Evolutionary conservation across 2,113 vertebrate species (phyloP), one percentile per base, ranked within the genome.

Genomic region (Microcebus jonahi): DNA sequence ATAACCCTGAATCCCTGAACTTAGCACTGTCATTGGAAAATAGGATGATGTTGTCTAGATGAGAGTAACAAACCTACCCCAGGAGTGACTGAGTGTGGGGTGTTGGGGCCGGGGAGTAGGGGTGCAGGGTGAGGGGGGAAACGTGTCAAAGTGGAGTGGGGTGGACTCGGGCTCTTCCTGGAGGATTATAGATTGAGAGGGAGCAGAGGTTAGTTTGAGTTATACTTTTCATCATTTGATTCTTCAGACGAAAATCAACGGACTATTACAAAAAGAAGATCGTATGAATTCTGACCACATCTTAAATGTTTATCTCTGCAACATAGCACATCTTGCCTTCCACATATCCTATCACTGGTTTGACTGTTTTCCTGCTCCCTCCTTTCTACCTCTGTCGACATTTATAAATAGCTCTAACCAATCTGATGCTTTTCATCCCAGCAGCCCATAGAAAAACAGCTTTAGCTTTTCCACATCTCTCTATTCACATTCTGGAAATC

Each of bases 1-100:
- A 73, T 55, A 82, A 63, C 25, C 84, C 34, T 90, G 13, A 76
- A 59, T 48, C 21, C 55, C 36, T 68, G 45, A 91, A 95, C 65
- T 92, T 75, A 88, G 76, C 25, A 59, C 27, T 61, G 6, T 80
- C 79, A 59, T 8, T 81, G 9, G 59, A 17, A 91, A 91, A 59
- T 13, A 73, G 29, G 20, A 84, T 85, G 53, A 53, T 39, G 53
- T 18, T 65, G 20, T 92, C 53, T 68, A 20, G 34, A 71, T 29
- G 14, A 83, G 63, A 55, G 68, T 42, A 25, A 14, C 5, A 12
- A 57, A 59, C 25, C 83, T 55, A 17, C 17, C 29, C n/a, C 21
- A 50, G 34, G 65, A 75, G 20, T 34, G 39, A 63, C 2, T 20
- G 59, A 50, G 6, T 42, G 10, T 61, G 13, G 59, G 21, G 21